These are phyloP conservation scores for Chloropsis cyanopogon DNA, from an alignment of 2,113 vertebrate species.

Conservation along the genomic window DNA sequence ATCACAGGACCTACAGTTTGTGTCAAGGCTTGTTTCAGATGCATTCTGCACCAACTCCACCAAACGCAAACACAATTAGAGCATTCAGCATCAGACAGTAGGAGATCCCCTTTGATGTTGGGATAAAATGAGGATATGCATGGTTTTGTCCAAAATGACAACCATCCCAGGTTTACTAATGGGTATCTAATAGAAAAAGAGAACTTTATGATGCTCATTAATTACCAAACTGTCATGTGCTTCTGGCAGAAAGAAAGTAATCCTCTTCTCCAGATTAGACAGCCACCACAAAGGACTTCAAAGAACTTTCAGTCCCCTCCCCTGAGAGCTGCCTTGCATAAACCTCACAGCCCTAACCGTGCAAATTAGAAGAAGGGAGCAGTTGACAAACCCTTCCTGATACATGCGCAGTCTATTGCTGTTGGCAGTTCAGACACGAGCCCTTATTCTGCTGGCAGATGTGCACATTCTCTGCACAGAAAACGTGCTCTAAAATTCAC, in stretches of 20 bases:
- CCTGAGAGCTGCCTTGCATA: conserved; percentile 79
- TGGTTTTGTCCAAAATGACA: conserved; percentile 96
- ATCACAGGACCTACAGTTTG: conserved; percentile 42
- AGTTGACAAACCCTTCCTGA: conserved; percentile 66
- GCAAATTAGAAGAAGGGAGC: conserved; percentile 69
- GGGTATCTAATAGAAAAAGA: conserved; percentile 94
- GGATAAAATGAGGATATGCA: conserved; percentile 93
- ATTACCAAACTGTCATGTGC: conserved; percentile 91
- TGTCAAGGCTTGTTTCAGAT: conserved; percentile 47
- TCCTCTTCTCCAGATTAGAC: conserved; percentile 88
- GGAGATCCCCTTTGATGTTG: conserved; percentile 94
- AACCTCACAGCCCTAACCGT: conserved; percentile 84
- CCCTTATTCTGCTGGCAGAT: conserved; percentile 33
- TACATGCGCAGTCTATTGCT: conserved; percentile 47
- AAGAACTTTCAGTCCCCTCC: conserved; percentile 78
- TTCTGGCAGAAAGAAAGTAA: conserved; percentile 81
- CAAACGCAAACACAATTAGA: conserved; percentile 88
- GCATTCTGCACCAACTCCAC: conserved; percentile 61
- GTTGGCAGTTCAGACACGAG: conserved; percentile 51
- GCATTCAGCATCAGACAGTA: conserved; percentile 91
- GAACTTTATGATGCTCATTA: conserved; percentile 95
- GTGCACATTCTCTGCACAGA: neutral
- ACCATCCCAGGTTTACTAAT: conserved; percentile 93
- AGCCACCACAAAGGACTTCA: conserved; percentile 92
- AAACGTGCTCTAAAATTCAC: neutral